Evolutionary conservation across 2,113 vertebrate species (phyloP), one percentile per base, ranked within the genome.

Genomic region (Hystrix cristata): DNA sequence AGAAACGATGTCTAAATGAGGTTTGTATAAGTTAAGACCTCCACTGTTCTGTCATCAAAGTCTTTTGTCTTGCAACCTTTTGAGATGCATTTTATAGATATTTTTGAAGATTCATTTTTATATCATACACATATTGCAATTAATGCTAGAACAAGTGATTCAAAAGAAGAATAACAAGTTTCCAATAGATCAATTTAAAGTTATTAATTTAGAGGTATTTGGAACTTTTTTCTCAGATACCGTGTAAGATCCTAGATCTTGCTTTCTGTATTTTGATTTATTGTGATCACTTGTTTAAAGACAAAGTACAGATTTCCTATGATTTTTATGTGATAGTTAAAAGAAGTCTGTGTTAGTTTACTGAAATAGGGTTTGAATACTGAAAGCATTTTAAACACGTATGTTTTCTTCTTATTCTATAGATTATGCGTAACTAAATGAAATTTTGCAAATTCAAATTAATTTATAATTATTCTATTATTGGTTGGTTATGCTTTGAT

Each of bases 1-100:
- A 99, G 98, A 99, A 99, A 98, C 98, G 98, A 34, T 99, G 99
- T 97, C 98, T 98, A 14, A 99, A 98, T 87, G 99, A 99, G 99
- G 99, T 99, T 97, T 59, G 96, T 97, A 25, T 95, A 67, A 23
- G 84, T 96, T 81, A 90, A 95, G 86, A 82, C 11, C 34, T 91
- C 31, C 78, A 72, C 51, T 95, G 0, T 78, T 83, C 94, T 96
- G 48, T 92, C 91, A 92, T 31, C 81, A 2, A 94, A 80, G 11
- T 81, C 82, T 94, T 94, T 87, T 92, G 79, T 57, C 7, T 21
- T 64, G 18, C 48, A 89, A 51, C 7, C 18, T 16, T 95, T 53
- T 82, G 65, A 90, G 34, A 86, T 96, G 0, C 27, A 74, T 87
- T 96, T 96, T 97, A 65, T 0, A 79, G 27, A 78, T 64, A 46